Base-by-base conservation (phyloP, 2,113 vertebrate genomes). In the Mus spicilegus region DNA sequence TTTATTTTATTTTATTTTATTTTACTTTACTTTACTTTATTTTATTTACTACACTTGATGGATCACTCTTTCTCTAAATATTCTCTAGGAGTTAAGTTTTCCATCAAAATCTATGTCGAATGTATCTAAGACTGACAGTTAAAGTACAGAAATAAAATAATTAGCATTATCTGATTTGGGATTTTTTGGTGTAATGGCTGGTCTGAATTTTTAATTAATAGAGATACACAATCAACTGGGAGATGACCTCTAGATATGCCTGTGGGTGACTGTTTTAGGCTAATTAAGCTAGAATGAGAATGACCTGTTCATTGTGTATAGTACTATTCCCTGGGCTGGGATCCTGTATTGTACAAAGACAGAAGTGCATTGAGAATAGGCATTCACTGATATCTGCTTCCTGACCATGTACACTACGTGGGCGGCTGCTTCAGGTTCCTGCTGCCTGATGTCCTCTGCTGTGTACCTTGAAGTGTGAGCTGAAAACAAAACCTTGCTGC, bases 61-160 rank as follows among this genome's bases (percentile, higher is more conserved):
- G 3, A 65, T 28, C 5, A 22, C 36, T 72, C 9, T 54, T 95
- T 75, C 28, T 87, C 10, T 77, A 90, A 80, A 75, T 85, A 86
- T 20, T 84, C 7, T 7, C 63, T 70, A 77, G 17, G 1, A 61
- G 84, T 49, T 51, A 94, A 75, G 39, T 80, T 93, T 90, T 16
- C 69, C 14, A 75, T 89, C 30, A 93, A 90, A 95, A 95, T 81
- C 36, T 88, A 13, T 72, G 65, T 85, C 58, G 94, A 86, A 93
- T 77, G 81, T 65, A 72, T 81, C 20, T 65, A 75, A 92, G 54
- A 49, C 20, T 93, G 67, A 87, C 70, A 49, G 86, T 89, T 54
- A 93, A 96, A 63, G 7, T 20, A 22, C 39, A 87, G 54, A 91
- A 94, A 76, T 51, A 49, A 82, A 46, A 78, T 78, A 86, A 93